Evolutionary conservation across 2,113 vertebrate genomes (phyloP).

Genomic region (Vireo altiloquus): DNA sequence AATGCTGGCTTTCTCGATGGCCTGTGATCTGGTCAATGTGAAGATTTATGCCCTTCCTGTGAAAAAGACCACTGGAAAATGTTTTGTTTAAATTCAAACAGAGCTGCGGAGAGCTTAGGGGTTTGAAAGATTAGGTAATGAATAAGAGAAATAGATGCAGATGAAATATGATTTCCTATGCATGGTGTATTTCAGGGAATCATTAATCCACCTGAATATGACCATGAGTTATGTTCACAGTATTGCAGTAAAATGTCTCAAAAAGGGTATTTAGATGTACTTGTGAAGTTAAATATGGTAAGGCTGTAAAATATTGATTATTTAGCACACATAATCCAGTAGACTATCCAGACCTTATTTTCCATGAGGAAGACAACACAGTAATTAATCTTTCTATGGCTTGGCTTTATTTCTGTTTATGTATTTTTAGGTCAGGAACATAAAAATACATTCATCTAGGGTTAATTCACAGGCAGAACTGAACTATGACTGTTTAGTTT

Average conservation of each 20-base stretch:
- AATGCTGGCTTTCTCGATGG: background rate
- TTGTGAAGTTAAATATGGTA: conserved; percentile 67
- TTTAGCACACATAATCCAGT: conserved; percentile 63
- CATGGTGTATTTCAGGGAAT: conserved; percentile 58
- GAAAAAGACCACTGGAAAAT: conserved; percentile 2
- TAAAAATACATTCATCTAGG: conserved; percentile 6
- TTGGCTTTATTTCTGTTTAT: conserved; percentile 52
- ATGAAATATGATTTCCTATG: conserved; percentile 67
- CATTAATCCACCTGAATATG: conserved; percentile 70
- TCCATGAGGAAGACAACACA: conserved; percentile 59
- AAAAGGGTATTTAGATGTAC: conserved; percentile 62
- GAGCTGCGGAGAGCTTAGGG: conserved; percentile 11
- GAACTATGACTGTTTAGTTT: conserved; percentile 31
- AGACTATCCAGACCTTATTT: conserved; percentile 62
- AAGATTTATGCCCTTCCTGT: conserved; percentile 22
- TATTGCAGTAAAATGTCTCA: conserved; percentile 66
- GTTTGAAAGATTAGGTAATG: conserved; percentile 65
- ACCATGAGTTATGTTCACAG: conserved; percentile 57
- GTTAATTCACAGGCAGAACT: conserved; percentile 11
- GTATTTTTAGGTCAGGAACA: background rate
- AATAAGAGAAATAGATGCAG: conserved; percentile 67
- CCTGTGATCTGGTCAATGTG: background rate
- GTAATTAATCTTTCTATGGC: conserved; percentile 62
- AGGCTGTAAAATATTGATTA: conserved; percentile 71
- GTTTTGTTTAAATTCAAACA: conserved; percentile 66